These are phyloP conservation scores for Cataglyphis livida DNA, from an alignment of 2,888 invertebrate species.

Conservation along the genomic window DNA sequence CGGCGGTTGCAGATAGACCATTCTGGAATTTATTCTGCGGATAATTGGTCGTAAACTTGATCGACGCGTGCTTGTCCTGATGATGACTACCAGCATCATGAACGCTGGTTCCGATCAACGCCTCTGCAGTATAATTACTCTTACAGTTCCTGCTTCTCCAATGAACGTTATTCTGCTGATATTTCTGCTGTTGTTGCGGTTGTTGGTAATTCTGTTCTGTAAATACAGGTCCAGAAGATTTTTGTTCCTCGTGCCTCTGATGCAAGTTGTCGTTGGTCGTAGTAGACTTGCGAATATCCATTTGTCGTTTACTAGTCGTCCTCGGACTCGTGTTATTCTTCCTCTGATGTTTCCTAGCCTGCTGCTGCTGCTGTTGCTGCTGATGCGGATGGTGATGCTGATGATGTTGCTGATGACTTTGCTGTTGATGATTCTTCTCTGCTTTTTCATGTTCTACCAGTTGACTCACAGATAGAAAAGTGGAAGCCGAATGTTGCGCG, in stretches of 20 bases:
- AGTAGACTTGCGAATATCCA: slow-evolving; percentile 81
- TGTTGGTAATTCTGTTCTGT: slow-evolving; percentile 73
- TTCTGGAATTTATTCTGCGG: slow-evolving; percentile 82
- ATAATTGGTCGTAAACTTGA: slow-evolving; percentile 82
- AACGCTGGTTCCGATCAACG: slow-evolving; percentile 81
- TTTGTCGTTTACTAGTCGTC: slow-evolving; percentile 80
- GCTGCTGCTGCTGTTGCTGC: slow-evolving; percentile 70
- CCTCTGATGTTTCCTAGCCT: slow-evolving; percentile 81
- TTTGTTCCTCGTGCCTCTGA: slow-evolving; percentile 80
- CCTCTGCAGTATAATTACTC: slow-evolving; percentile 85
- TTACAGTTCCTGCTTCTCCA: slow-evolving; percentile 84
- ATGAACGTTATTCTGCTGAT: slow-evolving; percentile 81
- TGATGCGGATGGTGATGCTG: slow-evolving; percentile 74
- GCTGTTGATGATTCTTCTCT: slow-evolving; percentile 79
- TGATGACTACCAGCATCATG: slow-evolving; percentile 77
- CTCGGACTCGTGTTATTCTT: slow-evolving; percentile 82
- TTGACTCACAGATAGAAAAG: slow-evolving; percentile 89
- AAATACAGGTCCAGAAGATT: slow-evolving; percentile 71
- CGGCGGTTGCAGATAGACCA: slow-evolving; percentile 65
- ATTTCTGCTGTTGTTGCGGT: slow-evolving; percentile 74
- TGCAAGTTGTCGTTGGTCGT: slow-evolving; percentile 76
- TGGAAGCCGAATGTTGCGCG: slow-evolving; percentile 83
- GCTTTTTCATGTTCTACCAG: slow-evolving; percentile 87
- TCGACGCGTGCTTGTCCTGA: slow-evolving; percentile 80
- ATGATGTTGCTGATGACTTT: slow-evolving; percentile 72